Evolutionary conservation across 1,140 invertebrate genomes (phyloP).

Genomic region (Lordiphosa collinella): DNA sequence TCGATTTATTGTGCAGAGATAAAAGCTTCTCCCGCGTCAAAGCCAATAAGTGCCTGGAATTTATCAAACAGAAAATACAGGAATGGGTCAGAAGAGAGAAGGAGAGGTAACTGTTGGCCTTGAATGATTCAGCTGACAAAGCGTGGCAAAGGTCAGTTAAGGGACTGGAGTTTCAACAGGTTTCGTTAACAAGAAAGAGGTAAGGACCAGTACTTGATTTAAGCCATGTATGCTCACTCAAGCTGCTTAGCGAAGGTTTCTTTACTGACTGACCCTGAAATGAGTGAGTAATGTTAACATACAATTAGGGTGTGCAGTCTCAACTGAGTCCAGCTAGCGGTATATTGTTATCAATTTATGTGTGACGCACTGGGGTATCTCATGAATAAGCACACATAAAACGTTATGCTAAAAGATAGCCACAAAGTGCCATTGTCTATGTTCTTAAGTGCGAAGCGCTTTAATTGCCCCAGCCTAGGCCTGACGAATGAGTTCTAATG

Average conservation of each 20-base stretch:
- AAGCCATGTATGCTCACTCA: background rate
- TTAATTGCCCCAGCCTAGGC: constrained; percentile 10
- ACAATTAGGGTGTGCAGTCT: too few species aligned
- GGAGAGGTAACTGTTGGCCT: constrained; percentile 19
- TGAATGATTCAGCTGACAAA: constrained; percentile 1
- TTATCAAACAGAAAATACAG: background rate
- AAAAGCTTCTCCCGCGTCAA: background rate
- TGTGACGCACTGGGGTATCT: background rate
- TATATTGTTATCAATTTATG: constrained; percentile 7
- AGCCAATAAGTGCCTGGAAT: background rate
- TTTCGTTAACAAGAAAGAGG: constrained; percentile 2
- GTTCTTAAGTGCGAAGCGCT: constrained; percentile 30
- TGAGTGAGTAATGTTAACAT: too few species aligned
- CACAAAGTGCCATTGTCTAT: constrained; percentile 53
- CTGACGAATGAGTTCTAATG: constrained; percentile 20
- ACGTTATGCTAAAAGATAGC: background rate
- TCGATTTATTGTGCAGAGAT: constrained; percentile 13
- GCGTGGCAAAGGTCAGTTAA: constrained; percentile 38
- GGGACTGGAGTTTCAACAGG: constrained; percentile 21
- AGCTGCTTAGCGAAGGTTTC: too few species aligned
- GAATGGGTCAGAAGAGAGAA: constrained; percentile 21
- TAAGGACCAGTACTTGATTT: background rate
- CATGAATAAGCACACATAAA: too few species aligned
- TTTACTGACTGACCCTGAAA: too few species aligned
- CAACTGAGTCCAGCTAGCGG: too few species aligned